Base-by-base conservation (phyloP, 2,797 vertebrate genomes). In the Poecilia picta region DNA sequence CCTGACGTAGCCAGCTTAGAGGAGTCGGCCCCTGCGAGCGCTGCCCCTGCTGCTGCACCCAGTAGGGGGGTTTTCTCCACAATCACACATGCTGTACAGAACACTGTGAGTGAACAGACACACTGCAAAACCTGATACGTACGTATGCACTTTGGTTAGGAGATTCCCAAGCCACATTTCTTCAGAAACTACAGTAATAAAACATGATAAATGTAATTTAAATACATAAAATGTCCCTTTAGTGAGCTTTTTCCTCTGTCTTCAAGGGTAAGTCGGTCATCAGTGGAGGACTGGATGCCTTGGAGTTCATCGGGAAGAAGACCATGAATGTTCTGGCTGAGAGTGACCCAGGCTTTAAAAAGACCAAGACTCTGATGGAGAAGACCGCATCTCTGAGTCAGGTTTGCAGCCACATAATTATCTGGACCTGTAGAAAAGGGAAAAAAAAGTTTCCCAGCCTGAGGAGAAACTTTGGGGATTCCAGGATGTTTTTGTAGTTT, bases 231-330 rank as follows among this genome's bases (percentile, higher is more conserved):
- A 5, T 33, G 28, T 62, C 15, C 13, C n/a, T 18, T 62, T 31
- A 25, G 49, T 33, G 12, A 31, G 2, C 7, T 62, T 62, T 33
- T 15, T 15, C 28, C 59, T 72, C 20, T 66, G 5, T 76, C 74
- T 75, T 51, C 41, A 81, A 99, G 98, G 98, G 98, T 36, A 99
- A 98, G 87, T 97, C 96, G 0, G 98, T 99, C 36, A 95, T 99
- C 90, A 97, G 96, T 7, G 98, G 98, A 23, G 98, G 98, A 78
- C 95, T 99, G 53, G 98, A 97, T 85, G 98, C 98, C 39, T 88
- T 99, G 93, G 98, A 99, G 93, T 99, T 99, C 90, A 99, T 99
- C 31, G 98, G 98, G 84, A 99, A 98, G 95, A 99, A 97, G 94
- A 99, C 98, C 68, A 99, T 99, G 98, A 98, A 92, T 5, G 98